These are phyloP conservation scores for Hyperoodon ampullatus DNA, from an alignment of 2,113 vertebrate species.

Conservation along the genomic window DNA sequence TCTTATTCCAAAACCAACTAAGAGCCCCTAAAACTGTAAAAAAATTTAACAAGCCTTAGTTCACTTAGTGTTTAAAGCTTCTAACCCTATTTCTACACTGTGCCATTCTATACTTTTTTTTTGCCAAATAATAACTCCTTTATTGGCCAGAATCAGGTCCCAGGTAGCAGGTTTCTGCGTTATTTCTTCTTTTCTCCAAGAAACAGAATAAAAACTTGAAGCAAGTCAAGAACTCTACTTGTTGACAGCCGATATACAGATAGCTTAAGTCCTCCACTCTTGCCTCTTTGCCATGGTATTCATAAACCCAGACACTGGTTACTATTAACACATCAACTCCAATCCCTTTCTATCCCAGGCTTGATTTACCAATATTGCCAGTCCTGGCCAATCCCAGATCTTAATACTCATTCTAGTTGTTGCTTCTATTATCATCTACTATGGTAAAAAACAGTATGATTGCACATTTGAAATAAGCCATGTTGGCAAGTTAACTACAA, in stretches of 20 bases:
- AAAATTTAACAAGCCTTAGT: slow-evolving; percentile 15
- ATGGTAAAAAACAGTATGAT: background rate
- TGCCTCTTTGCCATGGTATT: background rate
- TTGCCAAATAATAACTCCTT: background rate
- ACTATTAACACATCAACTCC: background rate
- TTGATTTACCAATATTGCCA: background rate
- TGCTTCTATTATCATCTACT: background rate
- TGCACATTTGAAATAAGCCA: slow-evolving; percentile 14
- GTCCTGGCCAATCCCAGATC: background rate
- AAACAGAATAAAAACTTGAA: slow-evolving; percentile 43
- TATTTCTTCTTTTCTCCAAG: slow-evolving; percentile 32
- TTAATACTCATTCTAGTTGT: background rate
- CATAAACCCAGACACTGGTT: background rate
- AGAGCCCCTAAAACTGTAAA: background rate
- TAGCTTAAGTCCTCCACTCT: background rate
- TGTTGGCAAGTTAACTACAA: background rate
- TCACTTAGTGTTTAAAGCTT: slow-evolving; percentile 15
- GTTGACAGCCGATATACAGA: background rate
- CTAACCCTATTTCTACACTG: background rate
- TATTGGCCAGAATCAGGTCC: background rate
- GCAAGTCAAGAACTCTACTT: slow-evolving; percentile 7
- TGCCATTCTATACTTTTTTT: background rate
- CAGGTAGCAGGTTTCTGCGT: background rate
- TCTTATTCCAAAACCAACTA: slow-evolving; percentile 3
- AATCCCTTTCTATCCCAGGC: background rate